Percentiles rank a stretch among this genome's conserved stretches.
These are phyloP conservation scores for Drosophila hamatofila DNA, from an alignment of 2,888 invertebrate species.

Conservation along the genomic window DNA sequence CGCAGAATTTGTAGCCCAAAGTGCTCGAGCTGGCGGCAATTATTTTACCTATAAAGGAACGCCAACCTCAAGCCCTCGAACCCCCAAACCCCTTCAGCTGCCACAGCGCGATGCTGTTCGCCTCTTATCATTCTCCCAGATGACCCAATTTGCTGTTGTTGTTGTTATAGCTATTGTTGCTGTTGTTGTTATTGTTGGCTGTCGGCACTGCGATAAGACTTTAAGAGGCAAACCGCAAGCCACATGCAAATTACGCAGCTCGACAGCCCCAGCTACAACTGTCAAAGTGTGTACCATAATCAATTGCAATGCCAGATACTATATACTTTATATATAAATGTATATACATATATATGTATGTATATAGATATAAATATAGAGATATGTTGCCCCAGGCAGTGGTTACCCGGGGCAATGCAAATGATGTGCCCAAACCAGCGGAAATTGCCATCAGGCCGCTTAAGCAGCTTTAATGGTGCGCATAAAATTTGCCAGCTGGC, in stretches of 20 bases:
- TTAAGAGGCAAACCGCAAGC: slow-evolving; percentile 31
- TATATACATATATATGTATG: slow-evolving; percentile 1
- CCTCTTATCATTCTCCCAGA: slow-evolving; percentile 53
- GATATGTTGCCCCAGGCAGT: slow-evolving; percentile 34
- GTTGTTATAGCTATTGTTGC: no score
- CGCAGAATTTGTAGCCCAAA: slow-evolving; percentile 30
- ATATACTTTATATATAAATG: slow-evolving; percentile 1
- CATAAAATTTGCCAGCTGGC: slow-evolving; percentile 55
- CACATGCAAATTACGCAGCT: slow-evolving; percentile 41
- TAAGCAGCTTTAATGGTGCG: slow-evolving; percentile 75
- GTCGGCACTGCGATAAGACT: slow-evolving; percentile 57
- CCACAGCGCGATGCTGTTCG: slow-evolving; percentile 6
- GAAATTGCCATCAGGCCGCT: slow-evolving; percentile 60
- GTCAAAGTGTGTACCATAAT: slow-evolving; percentile 39
- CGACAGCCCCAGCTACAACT: slow-evolving; percentile 12
- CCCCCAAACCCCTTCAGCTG: background rate
- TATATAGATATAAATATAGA: slow-evolving; percentile 4
- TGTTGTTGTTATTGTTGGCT: slow-evolving; percentile 36
- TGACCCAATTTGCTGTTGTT: slow-evolving; percentile 70
- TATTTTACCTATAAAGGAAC: slow-evolving; percentile 28
- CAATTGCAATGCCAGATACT: slow-evolving; percentile 51
- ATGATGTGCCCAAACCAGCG: slow-evolving; percentile 25
- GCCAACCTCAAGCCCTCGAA: slow-evolving; percentile 3
- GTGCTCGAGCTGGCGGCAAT: slow-evolving; percentile 35
- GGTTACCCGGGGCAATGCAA: slow-evolving; percentile 52